phyloP scores from a whole-genome alignment of 2,797 vertebrate species.

The Psittacula derbiana region DNA sequence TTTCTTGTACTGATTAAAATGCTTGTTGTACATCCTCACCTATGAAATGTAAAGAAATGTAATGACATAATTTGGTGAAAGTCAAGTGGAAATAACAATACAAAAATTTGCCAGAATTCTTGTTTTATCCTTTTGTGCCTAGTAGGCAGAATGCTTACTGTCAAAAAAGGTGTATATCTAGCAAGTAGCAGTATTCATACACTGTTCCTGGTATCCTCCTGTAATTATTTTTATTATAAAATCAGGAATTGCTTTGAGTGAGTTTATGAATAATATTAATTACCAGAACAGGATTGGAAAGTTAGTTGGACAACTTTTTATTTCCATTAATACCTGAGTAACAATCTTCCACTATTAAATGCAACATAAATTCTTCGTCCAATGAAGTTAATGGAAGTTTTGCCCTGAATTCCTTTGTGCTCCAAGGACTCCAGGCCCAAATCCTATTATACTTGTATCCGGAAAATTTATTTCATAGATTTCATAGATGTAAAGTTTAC shows the following conservation, averaged over 20 bases:
- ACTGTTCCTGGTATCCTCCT: not conserved
- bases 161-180: not conserved
- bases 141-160: not conserved
- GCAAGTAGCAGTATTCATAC: not conserved
- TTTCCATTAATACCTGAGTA: not conserved
- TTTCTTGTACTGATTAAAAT: not conserved
- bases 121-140: not conserved
- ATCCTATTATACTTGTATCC: not conserved
- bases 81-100: not conserved
- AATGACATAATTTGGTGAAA: not conserved
- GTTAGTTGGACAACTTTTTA: not conserved
- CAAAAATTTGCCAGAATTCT: not conserved
- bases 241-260: not conserved
- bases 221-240: not conserved
- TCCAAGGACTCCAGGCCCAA: not conserved
- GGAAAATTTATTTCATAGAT: constrained; percentile 41
- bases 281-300: not conserved
- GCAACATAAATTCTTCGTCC: not conserved
- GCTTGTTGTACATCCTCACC: not conserved
- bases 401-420: not conserved
- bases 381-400: not conserved
- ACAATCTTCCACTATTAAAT: not conserved
- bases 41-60: not conserved
- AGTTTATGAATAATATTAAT: not conserved
- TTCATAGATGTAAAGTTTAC: constrained; percentile 37